Percentiles rank a stretch among this genome's conserved stretches.
Conservation (phyloP, 2,113 vertebrate genomes). For the Atherinomorus stipes region DNA sequence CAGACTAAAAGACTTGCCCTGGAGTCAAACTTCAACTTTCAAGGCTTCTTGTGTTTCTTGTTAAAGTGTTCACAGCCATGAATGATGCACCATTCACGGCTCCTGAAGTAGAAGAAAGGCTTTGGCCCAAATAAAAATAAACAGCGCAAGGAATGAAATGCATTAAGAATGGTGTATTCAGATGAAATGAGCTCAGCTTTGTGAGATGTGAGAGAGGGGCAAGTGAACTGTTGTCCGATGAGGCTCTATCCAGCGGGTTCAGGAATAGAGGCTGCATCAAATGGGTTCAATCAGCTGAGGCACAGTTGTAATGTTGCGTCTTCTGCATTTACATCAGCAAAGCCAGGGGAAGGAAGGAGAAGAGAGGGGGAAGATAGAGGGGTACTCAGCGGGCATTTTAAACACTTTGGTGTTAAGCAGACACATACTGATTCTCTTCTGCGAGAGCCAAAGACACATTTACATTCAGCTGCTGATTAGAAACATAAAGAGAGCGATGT, state of each 20-base stretch:
- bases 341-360: conserved; percentile 28
- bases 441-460: conserved; percentile 63
- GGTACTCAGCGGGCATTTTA: conserved; percentile 74
- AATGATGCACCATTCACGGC: conserved; percentile 74
- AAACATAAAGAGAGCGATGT: conserved; percentile 54
- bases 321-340: conserved; percentile 65
- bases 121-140: conserved; percentile 71
- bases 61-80: conserved; percentile 59
- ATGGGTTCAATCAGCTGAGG: conserved; percentile 83
- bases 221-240: conserved; percentile 67
- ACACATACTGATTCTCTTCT: conserved; percentile 71
- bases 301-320: conserved; percentile 72
- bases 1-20: conserved; percentile 53
- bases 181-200: conserved; percentile 69
- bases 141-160: conserved; percentile 49
- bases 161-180: conserved; percentile 64
- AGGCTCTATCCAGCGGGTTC: conserved; percentile 69
- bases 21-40: conserved; percentile 68
- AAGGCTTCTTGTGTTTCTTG: conserved; percentile 57
- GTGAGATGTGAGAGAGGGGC: conserved; percentile 69
- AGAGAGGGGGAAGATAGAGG: conserved; percentile 45
- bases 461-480: conserved; percentile 65
- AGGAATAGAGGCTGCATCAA: conserved; percentile 67
- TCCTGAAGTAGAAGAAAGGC: conserved; percentile 55
- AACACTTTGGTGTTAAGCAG: conserved; percentile 68